phyloP scores from a whole-genome alignment of 2,113 vertebrate species.

The Bettongia penicillata region DNA sequence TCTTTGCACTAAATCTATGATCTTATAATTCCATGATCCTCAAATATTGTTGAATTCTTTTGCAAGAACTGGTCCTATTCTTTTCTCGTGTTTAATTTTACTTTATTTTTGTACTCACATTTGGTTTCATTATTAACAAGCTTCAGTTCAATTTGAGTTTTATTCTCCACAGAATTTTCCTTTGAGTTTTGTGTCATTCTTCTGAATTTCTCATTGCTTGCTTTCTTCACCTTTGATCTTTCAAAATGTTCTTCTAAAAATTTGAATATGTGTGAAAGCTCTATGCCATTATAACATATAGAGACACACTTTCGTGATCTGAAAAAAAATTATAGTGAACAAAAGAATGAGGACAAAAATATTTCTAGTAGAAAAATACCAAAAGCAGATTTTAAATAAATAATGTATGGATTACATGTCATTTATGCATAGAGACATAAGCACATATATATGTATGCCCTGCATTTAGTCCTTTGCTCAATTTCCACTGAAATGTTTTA shows the following conservation, averaged over 20 bases:
- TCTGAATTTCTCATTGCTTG: not conserved
- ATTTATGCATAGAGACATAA: not conserved
- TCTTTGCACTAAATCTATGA: not conserved
- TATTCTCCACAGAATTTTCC: not conserved
- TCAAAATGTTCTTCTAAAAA: constrained; percentile 13
- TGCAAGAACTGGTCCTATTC: not conserved
- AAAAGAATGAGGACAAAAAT: constrained; percentile 5
- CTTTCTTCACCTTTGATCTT: not conserved
- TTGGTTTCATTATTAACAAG: not conserved
- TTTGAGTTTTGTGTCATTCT: not conserved
- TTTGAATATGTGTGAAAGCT: not conserved
- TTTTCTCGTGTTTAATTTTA: constrained; percentile 5
- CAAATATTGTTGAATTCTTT: not conserved
- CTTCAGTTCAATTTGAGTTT: not conserved
- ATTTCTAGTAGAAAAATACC: not conserved
- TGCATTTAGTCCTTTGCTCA: not conserved
- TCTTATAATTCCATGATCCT: not conserved
- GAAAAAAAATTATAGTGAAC: not conserved
- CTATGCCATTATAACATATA: not conserved
- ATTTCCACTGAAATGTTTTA: not conserved
- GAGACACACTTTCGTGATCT: not conserved
- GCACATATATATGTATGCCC: not conserved
- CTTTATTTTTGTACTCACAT: not conserved
- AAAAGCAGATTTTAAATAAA: not conserved
- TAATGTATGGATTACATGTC: not conserved